Conservation (phyloP, 2,888 invertebrate genomes). For the Athripsodes cinereus region DNA sequence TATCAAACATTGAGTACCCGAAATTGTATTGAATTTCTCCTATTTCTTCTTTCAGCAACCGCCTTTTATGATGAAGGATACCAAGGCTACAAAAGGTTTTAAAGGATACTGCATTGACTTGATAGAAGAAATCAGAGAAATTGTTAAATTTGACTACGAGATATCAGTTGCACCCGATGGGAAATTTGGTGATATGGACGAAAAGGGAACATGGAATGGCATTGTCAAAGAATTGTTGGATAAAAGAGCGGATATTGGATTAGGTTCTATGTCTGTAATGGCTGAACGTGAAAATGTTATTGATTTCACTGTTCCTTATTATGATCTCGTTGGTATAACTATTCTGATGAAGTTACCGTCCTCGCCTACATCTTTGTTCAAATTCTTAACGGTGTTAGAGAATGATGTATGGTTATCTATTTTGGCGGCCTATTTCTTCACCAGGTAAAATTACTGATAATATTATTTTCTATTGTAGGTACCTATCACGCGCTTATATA, state of each 20-base stretch:
- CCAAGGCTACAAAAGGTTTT: slow-evolving; percentile 58
- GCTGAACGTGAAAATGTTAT: slow-evolving; percentile 95
- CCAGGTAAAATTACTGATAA: slow-evolving; percentile 65
- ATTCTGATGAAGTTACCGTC: slow-evolving; percentile 91
- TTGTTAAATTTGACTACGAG: slow-evolving; percentile 86
- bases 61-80: slow-evolving; percentile 73
- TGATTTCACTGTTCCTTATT: slow-evolving; percentile 97
- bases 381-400: slow-evolving; percentile 93
- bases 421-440: slow-evolving; percentile 90
- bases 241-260: slow-evolving; percentile 87
- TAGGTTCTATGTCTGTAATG: slow-evolving; percentile 94
- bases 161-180: slow-evolving; percentile 75
- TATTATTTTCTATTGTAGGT: neutral
- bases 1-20: too few relatives aligned
- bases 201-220: slow-evolving; percentile 79
- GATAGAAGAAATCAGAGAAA: slow-evolving; percentile 77
- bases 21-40: neutral
- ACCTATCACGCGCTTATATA: too few relatives aligned
- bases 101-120: slow-evolving; percentile 94
- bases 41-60: slow-evolving; percentile 57
- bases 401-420: slow-evolving; percentile 97
- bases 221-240: slow-evolving; percentile 76
- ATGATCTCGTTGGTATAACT: slow-evolving; percentile 94
- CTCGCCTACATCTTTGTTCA: slow-evolving; percentile 87
- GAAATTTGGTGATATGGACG: slow-evolving; percentile 85